A percentile compares a stretch with the other conserved stretches of the same genome.
Conservation (phyloP, 2,888 invertebrate species). For the Panorpa germanica region DNA sequence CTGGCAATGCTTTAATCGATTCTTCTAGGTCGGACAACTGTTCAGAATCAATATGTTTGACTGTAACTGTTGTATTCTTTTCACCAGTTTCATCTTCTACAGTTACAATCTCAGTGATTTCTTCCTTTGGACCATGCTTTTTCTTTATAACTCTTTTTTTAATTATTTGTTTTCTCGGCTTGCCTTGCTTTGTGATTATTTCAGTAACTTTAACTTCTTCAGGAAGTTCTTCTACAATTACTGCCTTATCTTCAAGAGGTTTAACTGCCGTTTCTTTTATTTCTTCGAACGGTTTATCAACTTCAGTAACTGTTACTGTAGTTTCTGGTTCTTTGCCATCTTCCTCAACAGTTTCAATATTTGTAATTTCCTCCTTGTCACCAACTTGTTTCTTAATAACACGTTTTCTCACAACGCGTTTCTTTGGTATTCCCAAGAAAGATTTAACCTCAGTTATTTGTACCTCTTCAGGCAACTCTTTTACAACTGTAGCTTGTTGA, state of each 20-base stretch:
- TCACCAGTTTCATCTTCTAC: slow-evolving; percentile 16
- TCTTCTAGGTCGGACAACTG: slow-evolving; percentile 15
- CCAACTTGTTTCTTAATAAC: slow-evolving; percentile 16
- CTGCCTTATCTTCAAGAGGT: slow-evolving; percentile 12
- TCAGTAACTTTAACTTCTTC: slow-evolving; percentile 18
- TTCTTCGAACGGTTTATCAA: slow-evolving; percentile 5
- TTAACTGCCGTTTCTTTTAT: slow-evolving; percentile 14
- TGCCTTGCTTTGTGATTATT: slow-evolving; percentile 18
- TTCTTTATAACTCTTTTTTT: slow-evolving; percentile 20
- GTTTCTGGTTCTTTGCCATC: slow-evolving; percentile 18
- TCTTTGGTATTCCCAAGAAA: slow-evolving; percentile 13
- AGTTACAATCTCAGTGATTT: slow-evolving; percentile 18
- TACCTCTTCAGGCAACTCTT: slow-evolving; percentile 20
- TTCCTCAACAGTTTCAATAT: slow-evolving; percentile 19
- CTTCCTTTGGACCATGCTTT: slow-evolving; percentile 19
- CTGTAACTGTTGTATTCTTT: slow-evolving; percentile 15
- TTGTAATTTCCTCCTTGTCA: slow-evolving; percentile 15
- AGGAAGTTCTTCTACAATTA: slow-evolving; percentile 13
- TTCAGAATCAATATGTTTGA: no score
- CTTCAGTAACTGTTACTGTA: slow-evolving; percentile 18
- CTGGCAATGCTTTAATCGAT: slow-evolving; percentile 11
- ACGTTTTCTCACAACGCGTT: slow-evolving; percentile 18
- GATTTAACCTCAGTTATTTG: slow-evolving; percentile 10
- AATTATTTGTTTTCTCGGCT: slow-evolving; percentile 17
- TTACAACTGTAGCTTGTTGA: slow-evolving; percentile 22